These are phyloP conservation scores for Nephrotoma guestfalica DNA, from an alignment of 2,888 invertebrate genomes.

Conservation along the genomic window DNA sequence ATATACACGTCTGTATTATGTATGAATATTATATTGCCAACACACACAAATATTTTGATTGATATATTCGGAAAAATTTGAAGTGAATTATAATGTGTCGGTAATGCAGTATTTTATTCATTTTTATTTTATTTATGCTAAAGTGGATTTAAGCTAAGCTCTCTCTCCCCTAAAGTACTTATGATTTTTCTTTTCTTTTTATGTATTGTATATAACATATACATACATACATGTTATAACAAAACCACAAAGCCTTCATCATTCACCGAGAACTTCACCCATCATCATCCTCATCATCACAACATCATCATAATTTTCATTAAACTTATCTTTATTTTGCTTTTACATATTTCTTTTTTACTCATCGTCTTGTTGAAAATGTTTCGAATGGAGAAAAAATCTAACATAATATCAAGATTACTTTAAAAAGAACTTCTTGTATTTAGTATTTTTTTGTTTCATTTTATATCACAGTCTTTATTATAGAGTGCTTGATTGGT, in stretches of 20 bases:
- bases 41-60: background rate
- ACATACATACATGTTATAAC: background rate
- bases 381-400: background rate
- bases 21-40: background rate
- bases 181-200: background rate
- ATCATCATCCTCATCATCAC: background rate
- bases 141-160: background rate
- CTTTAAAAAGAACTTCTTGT: background rate
- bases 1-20: background rate
- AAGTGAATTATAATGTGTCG: background rate
- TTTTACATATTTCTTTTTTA: background rate
- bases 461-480: background rate
- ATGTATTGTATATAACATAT: background rate
- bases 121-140: background rate
- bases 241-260: background rate
- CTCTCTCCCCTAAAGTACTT: background rate
- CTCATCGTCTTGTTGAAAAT: background rate
- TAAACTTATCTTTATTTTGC: background rate
- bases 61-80: background rate
- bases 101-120: background rate
- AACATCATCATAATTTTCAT: background rate
- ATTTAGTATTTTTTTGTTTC: background rate
- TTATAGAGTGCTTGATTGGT: background rate
- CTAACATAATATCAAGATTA: conserved; percentile 3
- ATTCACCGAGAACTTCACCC: background rate